These are phyloP conservation scores for Stichopus chloronotus DNA, from an alignment of 35 echinoderm and acorn worm species.

Conservation along the genomic window DNA sequence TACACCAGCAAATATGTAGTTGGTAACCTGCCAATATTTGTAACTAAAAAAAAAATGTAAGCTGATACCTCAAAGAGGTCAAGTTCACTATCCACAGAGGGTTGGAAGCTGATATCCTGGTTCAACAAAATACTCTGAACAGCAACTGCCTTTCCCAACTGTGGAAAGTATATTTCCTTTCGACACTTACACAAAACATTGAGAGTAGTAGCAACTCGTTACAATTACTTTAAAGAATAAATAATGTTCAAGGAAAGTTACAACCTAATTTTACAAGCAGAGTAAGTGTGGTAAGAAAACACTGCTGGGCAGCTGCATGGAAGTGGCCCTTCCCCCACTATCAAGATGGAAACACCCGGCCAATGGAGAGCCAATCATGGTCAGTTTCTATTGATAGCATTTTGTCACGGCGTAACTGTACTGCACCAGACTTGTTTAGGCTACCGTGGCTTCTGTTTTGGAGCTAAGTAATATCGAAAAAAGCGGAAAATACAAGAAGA, in stretches of 20 bases:
- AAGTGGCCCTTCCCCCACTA: not conserved
- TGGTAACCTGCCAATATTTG: conserved; percentile 47
- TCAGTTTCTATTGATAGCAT: conserved; percentile 41
- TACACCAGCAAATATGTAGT: not conserved
- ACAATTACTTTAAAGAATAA: no score
- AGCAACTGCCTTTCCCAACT: no score
- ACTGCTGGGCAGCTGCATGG: not conserved
- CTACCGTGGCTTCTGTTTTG: no score
- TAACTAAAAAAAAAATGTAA: conserved; percentile 41
- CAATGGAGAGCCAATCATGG: conserved; percentile 38
- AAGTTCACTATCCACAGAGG: conserved; percentile 24
- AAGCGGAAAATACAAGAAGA: not conserved
- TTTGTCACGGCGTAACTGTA: conserved; percentile 31
- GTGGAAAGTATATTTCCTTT: no score
- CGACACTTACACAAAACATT: no score
- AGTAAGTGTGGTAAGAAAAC: no score
- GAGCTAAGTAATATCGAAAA: no score
- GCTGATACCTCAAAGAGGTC: conserved; percentile 41
- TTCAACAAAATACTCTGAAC: no score
- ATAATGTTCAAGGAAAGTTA: no score
- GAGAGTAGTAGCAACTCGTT: no score
- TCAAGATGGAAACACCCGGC: conserved; percentile 18
- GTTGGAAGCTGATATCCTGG: not conserved
- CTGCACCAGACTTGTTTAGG: not conserved
- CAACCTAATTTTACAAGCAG: no score